Conservation (phyloP, 2,113 vertebrate genomes). For the Dunckerocampus dactyliophorus region DNA sequence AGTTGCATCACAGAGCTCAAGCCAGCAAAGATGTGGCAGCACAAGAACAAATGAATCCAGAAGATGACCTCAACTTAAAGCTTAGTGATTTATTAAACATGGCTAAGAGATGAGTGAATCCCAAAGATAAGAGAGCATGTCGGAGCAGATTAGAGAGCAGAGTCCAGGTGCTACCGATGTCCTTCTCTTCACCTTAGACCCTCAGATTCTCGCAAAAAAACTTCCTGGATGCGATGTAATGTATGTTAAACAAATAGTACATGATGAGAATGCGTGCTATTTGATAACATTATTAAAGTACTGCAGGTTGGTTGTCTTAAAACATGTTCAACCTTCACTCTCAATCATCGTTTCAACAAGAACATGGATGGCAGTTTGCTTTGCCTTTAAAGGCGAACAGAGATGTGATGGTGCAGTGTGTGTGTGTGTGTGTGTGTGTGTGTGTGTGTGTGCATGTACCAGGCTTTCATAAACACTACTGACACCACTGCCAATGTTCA, state of each 20-base stretch:
- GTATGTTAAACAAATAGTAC: background rate
- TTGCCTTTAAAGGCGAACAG: slow-evolving; percentile 64
- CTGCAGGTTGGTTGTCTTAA: slow-evolving; percentile 9
- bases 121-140: slow-evolving; percentile 12
- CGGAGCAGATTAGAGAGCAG: slow-evolving; percentile 16
- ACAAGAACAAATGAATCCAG: slow-evolving; percentile 7
- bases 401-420: slow-evolving; percentile 38
- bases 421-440: slow-evolving; percentile 32
- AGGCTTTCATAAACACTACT: slow-evolving; percentile 59
- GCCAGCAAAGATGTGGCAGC: slow-evolving; percentile 15
- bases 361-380: slow-evolving; percentile 12
- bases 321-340: slow-evolving; percentile 7
- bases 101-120: slow-evolving; percentile 7
- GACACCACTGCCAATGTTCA: slow-evolving; percentile 47
- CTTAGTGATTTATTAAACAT: slow-evolving; percentile 31
- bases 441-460: slow-evolving; percentile 32
- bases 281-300: background rate
- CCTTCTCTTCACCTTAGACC: slow-evolving; percentile 13
- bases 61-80: slow-evolving; percentile 25
- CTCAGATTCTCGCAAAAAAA: slow-evolving; percentile 2
- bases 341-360: slow-evolving; percentile 30
- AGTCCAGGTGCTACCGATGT: slow-evolving; percentile 4
- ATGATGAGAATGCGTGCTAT: background rate
- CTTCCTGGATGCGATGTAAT: background rate
- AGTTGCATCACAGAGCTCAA: slow-evolving; percentile 3